Conservation (phyloP, 2,888 invertebrate genomes). For the Scelioninae gen. 1 region DNA sequence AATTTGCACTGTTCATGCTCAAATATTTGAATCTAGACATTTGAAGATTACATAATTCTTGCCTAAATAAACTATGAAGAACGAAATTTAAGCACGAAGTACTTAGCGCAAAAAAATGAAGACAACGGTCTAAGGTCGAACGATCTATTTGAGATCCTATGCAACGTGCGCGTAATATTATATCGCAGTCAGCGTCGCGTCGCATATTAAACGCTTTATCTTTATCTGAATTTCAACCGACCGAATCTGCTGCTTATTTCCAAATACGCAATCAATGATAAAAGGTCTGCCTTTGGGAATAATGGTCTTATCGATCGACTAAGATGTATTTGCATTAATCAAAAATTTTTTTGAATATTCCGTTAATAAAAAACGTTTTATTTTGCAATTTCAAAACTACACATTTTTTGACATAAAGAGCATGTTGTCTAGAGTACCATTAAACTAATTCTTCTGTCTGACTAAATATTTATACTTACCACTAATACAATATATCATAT, state of each 20-base stretch:
- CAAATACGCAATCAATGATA: constrained; percentile 71
- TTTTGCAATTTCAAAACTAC: too few species aligned
- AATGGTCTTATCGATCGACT: too few species aligned
- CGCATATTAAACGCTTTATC: constrained; percentile 77
- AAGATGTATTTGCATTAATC: too few species aligned
- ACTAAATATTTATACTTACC: constrained; percentile 34
- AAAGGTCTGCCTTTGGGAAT: constrained; percentile 4
- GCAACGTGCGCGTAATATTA: constrained; percentile 80
- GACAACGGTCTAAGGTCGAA: constrained; percentile 77
- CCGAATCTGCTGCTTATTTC: constrained; percentile 34
- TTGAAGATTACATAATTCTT: too few species aligned
- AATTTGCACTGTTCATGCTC: too few species aligned
- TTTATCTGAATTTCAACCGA: constrained; percentile 72
- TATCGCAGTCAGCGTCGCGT: constrained; percentile 74
- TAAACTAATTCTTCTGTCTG: constrained; percentile 6
- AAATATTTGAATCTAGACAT: too few species aligned
- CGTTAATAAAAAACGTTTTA: too few species aligned
- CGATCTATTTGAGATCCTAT: constrained; percentile 81
- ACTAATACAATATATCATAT: constrained; percentile 7
- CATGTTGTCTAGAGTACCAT: neutral
- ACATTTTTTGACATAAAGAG: too few species aligned
- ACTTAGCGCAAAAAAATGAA: constrained; percentile 74
- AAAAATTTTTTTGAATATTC: too few species aligned
- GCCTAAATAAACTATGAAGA: neutral
- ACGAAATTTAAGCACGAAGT: constrained; percentile 54